Conservation (phyloP, 2,113 vertebrate species). For the Phoxinus phoxinus region DNA sequence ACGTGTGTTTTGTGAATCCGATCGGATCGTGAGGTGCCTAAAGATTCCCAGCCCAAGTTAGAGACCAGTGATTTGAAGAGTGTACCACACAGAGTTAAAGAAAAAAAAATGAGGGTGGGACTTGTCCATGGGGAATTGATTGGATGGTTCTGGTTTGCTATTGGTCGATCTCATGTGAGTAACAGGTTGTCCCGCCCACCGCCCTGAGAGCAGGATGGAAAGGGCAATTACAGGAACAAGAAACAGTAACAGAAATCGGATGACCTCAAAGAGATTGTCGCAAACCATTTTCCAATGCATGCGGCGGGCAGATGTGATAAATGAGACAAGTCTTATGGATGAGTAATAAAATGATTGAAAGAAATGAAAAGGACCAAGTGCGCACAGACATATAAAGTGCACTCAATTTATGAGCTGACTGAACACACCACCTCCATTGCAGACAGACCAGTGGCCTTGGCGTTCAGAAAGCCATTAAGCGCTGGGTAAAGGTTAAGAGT, state of each 20-base stretch:
- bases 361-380: constrained; percentile 9
- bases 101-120: too few species aligned
- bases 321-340: not conserved
- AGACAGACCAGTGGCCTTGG: constrained; percentile 21
- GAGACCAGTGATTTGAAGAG: too few species aligned
- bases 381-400: constrained; percentile 12
- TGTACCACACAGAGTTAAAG: too few species aligned
- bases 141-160: too few species aligned
- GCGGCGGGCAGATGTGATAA: constrained; percentile 5
- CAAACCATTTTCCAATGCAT: constrained; percentile 20
- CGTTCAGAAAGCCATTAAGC: not conserved
- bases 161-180: too few species aligned
- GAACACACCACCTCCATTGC: constrained; percentile 1
- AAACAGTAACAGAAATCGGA: not conserved
- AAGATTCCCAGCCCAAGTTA: too few species aligned
- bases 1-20: too few species aligned
- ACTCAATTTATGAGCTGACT: constrained; percentile 19
- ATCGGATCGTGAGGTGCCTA: too few species aligned
- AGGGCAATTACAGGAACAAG: not conserved
- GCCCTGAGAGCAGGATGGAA: not conserved
- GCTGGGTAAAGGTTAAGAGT: not conserved
- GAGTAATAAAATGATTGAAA: constrained; percentile 31
- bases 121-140: too few species aligned
- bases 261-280: not conserved
- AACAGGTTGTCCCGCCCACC: too few species aligned